These are phyloP conservation scores for Colletes collaris DNA, from an alignment of 2,888 invertebrate genomes.

Conservation along the genomic window DNA sequence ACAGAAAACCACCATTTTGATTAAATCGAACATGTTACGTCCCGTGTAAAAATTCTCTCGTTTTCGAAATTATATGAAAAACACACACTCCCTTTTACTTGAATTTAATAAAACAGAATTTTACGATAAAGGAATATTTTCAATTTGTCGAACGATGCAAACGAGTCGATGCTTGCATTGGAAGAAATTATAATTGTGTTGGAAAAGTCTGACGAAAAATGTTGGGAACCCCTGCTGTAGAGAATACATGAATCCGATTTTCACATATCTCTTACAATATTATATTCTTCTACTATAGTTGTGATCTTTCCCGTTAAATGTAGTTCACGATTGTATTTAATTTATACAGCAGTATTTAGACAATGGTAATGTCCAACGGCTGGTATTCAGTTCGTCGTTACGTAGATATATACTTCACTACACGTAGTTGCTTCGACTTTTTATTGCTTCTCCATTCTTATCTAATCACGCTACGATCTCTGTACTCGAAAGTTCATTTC, in stretches of 20 bases:
- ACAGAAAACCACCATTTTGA: no score
- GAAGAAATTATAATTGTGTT: no score
- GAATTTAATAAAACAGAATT: no score
- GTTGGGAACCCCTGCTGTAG: neutral
- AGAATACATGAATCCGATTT: slow-evolving; percentile 47
- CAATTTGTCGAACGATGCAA: no score
- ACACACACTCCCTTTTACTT: no score
- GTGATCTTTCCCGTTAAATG: slow-evolving; percentile 51
- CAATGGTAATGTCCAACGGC: slow-evolving; percentile 83
- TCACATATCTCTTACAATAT: slow-evolving; percentile 27
- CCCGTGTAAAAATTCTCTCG: no score
- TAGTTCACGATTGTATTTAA: slow-evolving; percentile 61
- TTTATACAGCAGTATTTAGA: slow-evolving; percentile 79
- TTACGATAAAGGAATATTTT: no score
- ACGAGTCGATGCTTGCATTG: no score
- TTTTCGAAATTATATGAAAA: no score
- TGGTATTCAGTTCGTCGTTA: slow-evolving; percentile 78
- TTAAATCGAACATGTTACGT: no score
- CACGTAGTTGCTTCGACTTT: slow-evolving; percentile 78
- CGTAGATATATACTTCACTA: slow-evolving; percentile 69
- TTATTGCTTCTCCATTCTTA: slow-evolving; percentile 54
- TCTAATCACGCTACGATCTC: slow-evolving; percentile 36
- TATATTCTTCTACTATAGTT: slow-evolving; percentile 55
- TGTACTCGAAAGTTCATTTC: neutral
- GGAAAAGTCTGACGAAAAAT: no score